A percentile compares a stretch with the other conserved stretches of the same genome.
Conservation (phyloP, 2,113 vertebrate species). For the Rhineura floridana region DNA sequence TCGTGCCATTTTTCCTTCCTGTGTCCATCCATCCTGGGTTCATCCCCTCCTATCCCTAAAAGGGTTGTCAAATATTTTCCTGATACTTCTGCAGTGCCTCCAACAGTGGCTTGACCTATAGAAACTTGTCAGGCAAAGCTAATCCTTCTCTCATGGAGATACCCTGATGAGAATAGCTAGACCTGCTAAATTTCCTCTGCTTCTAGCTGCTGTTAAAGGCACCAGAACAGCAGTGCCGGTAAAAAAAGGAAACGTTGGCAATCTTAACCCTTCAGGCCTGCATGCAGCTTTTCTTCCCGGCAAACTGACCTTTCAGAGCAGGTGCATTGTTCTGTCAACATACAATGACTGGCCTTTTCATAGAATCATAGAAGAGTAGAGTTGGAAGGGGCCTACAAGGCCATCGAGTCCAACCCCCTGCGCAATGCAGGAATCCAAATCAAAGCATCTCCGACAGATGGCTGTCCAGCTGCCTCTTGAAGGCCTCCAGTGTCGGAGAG, state of each 20-base stretch:
- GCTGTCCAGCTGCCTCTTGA: too few species aligned
- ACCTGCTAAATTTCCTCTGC: neutral
- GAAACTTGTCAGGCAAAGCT: neutral
- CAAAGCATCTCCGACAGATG: too few species aligned
- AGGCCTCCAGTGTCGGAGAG: too few species aligned
- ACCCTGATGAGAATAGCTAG: neutral
- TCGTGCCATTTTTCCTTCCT: neutral
- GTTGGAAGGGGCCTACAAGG: too few species aligned
- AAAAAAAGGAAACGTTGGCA: neutral
- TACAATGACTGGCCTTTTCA: neutral
- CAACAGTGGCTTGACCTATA: too few species aligned
- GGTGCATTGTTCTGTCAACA: neutral
- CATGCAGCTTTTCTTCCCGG: neutral
- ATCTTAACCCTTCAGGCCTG: too few species aligned
- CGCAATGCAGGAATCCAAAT: too few species aligned
- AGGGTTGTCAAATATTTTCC: too few species aligned
- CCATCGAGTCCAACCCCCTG: too few species aligned
- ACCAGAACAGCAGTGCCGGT: neutral
- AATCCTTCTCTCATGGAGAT: neutral
- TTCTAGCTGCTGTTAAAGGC: neutral
- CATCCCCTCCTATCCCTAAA: neutral
- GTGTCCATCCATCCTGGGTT: too few species aligned
- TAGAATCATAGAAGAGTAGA: too few species aligned
- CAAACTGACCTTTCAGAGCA: neutral
- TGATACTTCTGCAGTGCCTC: neutral